Conservation (phyloP, 1,140 invertebrate genomes). For the Pseudomyrmex sp. region DNA sequence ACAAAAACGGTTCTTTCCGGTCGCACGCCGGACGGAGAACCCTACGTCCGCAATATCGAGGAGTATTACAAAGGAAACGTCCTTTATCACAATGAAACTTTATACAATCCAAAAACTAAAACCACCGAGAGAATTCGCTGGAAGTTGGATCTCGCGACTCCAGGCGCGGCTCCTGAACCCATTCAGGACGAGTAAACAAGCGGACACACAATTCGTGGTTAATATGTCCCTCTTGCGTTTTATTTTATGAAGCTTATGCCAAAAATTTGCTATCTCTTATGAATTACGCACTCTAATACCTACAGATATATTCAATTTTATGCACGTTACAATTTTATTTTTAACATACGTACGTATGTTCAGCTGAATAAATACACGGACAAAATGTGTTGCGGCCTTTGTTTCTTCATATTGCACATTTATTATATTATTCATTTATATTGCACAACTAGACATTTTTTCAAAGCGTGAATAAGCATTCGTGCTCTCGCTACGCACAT, state of each 20-base stretch:
- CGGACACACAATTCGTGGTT: too few species aligned
- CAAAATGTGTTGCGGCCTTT: too few species aligned
- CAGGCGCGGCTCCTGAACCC: conserved; percentile 67
- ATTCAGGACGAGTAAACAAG: background rate
- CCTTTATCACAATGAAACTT: conserved; percentile 65
- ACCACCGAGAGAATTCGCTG: conserved; percentile 38
- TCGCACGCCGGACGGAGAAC: conserved; percentile 54
- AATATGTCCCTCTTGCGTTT: background rate
- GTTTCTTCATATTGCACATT: too few species aligned
- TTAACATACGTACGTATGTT: conserved; percentile 3
- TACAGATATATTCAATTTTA: too few species aligned
- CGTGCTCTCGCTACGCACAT: conserved; percentile 40
- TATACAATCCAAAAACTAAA: conserved; percentile 59
- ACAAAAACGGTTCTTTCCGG: conserved; percentile 52
- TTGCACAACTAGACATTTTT: conserved; percentile 47
- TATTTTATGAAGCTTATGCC: background rate
- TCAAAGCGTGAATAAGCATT: background rate
- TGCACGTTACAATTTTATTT: background rate
- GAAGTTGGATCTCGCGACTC: conserved; percentile 66
- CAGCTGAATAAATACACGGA: conserved; percentile 13
- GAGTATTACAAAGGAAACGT: conserved; percentile 57
- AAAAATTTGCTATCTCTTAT: too few species aligned
- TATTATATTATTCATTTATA: conserved; percentile 21
- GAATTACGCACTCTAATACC: too few species aligned
- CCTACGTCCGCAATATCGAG: conserved; percentile 61